These are phyloP conservation scores for Sminthurinus aureus DNA, from an alignment of 2,888 invertebrate genomes.

Conservation along the genomic window DNA sequence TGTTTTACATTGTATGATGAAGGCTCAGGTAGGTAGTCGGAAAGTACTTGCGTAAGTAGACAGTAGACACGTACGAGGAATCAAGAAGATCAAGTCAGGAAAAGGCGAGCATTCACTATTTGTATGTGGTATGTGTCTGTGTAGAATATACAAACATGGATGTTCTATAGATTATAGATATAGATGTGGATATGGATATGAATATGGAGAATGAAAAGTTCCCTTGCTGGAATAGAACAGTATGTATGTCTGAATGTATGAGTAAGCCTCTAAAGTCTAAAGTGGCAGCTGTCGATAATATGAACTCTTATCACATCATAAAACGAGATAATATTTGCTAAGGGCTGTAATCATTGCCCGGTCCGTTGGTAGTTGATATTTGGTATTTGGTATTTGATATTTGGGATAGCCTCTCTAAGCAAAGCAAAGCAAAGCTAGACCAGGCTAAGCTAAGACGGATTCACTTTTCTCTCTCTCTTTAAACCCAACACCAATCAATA, in stretches of 20 bases:
- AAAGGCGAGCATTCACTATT: neutral
- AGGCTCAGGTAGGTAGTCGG: neutral
- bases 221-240: conserved; percentile 11
- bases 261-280: conserved; percentile 39
- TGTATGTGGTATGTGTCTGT: neutral
- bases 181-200: neutral
- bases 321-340: conserved; percentile 50
- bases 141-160: neutral
- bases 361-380: conserved; percentile 39
- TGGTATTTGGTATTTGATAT: no score
- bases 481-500: neutral
- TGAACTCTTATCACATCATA: conserved; percentile 48
- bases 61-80: conserved; percentile 1
- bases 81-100: neutral
- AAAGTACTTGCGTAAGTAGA: neutral
- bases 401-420: conserved; percentile 13
- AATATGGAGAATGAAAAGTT: conserved; percentile 3
- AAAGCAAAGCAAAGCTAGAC: conserved; percentile 7
- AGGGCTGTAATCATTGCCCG: conserved; percentile 47
- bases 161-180: neutral
- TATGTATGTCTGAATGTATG: neutral
- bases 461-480: conserved; percentile 29
- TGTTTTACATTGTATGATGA: no score
- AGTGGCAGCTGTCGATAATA: conserved; percentile 48
- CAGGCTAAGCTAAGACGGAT: conserved; percentile 30